Evolutionary conservation across 2,888 invertebrate genomes (phyloP).

Genomic region (Stratiomys singularior): DNA sequence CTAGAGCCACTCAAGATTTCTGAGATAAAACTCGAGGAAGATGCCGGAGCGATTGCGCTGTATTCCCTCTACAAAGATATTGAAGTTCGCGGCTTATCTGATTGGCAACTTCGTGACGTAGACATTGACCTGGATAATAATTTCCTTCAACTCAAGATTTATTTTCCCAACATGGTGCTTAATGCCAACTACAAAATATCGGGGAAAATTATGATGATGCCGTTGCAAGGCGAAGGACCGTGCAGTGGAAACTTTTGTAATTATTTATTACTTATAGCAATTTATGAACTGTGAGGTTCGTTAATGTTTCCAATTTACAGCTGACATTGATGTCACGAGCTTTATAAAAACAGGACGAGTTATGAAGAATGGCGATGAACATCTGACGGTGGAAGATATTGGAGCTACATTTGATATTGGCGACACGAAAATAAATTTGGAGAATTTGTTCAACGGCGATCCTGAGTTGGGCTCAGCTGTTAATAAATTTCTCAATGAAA

Average conservation of each 20-base stretch:
- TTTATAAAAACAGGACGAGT: constrained; percentile 72
- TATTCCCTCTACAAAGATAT: constrained; percentile 75
- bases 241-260: constrained; percentile 77
- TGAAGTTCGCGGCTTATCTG: constrained; percentile 72
- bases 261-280: constrained; percentile 60
- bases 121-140: constrained; percentile 64
- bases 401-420: constrained; percentile 75
- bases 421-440: constrained; percentile 72
- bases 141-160: constrained; percentile 70
- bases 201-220: constrained; percentile 79
- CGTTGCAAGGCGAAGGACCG: constrained; percentile 75
- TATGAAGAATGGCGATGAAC: constrained; percentile 66
- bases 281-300: too few relatives aligned
- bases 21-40: constrained; percentile 74
- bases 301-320: constrained; percentile 64
- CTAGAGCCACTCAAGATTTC: constrained; percentile 78
- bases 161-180: constrained; percentile 73
- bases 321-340: constrained; percentile 73
- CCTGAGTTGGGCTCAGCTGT: constrained; percentile 74
- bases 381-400: constrained; percentile 73
- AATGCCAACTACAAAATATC: constrained; percentile 73
- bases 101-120: constrained; percentile 72
- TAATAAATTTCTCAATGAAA: constrained; percentile 81
- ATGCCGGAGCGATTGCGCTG: constrained; percentile 74
- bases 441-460: constrained; percentile 80